Base-by-base conservation (phyloP, 2,797 vertebrate species). In the Hafferia zeledoni region DNA sequence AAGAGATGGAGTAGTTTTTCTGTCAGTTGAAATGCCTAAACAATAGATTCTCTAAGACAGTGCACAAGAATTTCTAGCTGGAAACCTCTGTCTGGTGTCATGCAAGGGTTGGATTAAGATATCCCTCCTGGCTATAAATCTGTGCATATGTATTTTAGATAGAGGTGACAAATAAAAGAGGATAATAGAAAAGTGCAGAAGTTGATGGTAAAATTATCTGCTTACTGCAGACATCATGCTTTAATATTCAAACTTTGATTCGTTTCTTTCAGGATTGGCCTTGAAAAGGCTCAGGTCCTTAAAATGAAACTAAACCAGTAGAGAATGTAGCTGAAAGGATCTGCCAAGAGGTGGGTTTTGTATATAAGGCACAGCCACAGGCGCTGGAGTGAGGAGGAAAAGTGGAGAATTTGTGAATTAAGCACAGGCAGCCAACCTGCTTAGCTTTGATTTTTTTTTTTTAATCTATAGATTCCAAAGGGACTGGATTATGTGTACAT, bases 401-500 rank as follows among this genome's bases (percentile, higher is more conserved):
- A 72, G 37, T 67, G 22, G 13, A 41, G 52, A 86, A 86, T 92
- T 79, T 63, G 28, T 82, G 67, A 90, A 69, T 93, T 70, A 77
- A 78, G 72, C 95, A 63, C 31, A 46, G 56, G 41, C 60, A 92
- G 63, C 24, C 69, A 95, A 87, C 63, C 65, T 94, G 72, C 67
- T 86, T 76, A 56, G 91, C 68, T 71, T 87, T 93, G 60, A 92
- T 84, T 47, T 43, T 44, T 44, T 44, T 4, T 49, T 67, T 47
- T 95, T 96, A 97, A 95, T 79, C 77, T 71, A 17, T 49, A 93
- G 82, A 55, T 97, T 97, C 83, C 88, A 94, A 95, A 96, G 83
- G 83, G 49, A 96, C 86, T 39, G 77, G 79, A 87, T 94, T 95
- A 92, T 97, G 97, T 97, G 96, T 97, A 88, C 94, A 92, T 52